Evolutionary conservation across 2,888 invertebrate species (phyloP), one percentile per base, ranked within the genome.

Genomic region (Julus scandinavius): DNA sequence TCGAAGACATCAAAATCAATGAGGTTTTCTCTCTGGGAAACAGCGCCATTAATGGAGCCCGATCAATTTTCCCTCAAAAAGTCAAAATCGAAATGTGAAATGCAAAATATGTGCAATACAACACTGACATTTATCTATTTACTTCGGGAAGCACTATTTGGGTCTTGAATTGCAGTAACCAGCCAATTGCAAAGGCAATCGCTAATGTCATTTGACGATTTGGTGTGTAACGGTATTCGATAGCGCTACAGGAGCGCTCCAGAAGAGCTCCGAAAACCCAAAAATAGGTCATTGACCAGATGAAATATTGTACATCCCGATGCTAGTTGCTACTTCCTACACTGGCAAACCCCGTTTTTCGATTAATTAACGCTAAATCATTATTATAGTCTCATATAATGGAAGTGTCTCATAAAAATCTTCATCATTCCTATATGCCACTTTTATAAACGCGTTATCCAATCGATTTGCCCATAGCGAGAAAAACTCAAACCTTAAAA

Each of bases 321-420:
- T 72, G 63, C n/a, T 29, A 29, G 29, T 29, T 72, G 63, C 63
- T 20, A 72, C 63, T 72, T 72, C 20, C 63, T 20, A 11, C 63
- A 72, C 63, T 6, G 63, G 17, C 63, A 72, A 72, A 15, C n/a
- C 58, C 15, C 58, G 5, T 17, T n/a, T 17, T 58, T 17, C 63
- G 17, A 72, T 72, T 72, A 72, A 72, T 72, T 72, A 72, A 72
- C 11, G 63, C 63, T 72, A 20, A 72, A 72, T 72, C 63, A 72
- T 72, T 2, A 72, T 72, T 72, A 20, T 20, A 1, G 63, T 72
- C 20, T 20, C 4, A 20, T 17, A 7, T 72, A 72, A 72, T 72
- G 63, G 63, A 17, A 20, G 63, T 20, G 1, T 20, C 63, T 72
- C 63, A 72, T 72, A 72, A 72, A 20, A 5, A 5, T 7, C 7